These are phyloP conservation scores for Heliocidaris erythrogramma DNA, from an alignment of 35 echinoderm and acorn worm genomes.

Conservation along the genomic window DNA sequence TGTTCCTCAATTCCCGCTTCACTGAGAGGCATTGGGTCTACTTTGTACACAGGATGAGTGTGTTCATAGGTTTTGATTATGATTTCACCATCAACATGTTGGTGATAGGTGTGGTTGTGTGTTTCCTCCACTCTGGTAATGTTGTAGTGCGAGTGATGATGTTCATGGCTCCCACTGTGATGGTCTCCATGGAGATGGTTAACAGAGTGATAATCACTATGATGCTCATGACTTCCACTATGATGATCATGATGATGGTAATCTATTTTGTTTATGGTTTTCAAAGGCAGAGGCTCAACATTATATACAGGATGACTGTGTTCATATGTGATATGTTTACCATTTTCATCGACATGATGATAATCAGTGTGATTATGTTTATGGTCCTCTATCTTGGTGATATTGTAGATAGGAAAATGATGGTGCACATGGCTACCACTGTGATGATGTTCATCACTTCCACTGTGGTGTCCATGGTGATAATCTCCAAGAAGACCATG, in stretches of 20 bases:
- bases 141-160: constrained; percentile 20
- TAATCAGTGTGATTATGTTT: constrained; percentile 4
- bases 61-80: background rate
- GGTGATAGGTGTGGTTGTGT: constrained; percentile 13
- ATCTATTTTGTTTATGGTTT: background rate
- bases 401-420: background rate
- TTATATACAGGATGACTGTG: constrained; percentile 11
- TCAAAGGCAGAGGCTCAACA: background rate
- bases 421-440: background rate
- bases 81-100: background rate
- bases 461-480: constrained; percentile 20
- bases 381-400: background rate
- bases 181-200: background rate
- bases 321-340: background rate
- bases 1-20: too few relatives aligned
- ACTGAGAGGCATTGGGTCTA: background rate
- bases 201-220: background rate
- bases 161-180: constrained; percentile 17
- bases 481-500: constrained; percentile 3
- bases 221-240: constrained; percentile 30
- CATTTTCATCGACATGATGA: background rate
- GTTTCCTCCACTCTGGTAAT: background rate
- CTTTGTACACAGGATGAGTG: constrained; percentile 7
- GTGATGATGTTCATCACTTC: background rate
- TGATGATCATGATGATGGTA: background rate